Base-by-base conservation (phyloP, 1,140 invertebrate genomes). In the Daktulosphaira vitifoliae region DNA sequence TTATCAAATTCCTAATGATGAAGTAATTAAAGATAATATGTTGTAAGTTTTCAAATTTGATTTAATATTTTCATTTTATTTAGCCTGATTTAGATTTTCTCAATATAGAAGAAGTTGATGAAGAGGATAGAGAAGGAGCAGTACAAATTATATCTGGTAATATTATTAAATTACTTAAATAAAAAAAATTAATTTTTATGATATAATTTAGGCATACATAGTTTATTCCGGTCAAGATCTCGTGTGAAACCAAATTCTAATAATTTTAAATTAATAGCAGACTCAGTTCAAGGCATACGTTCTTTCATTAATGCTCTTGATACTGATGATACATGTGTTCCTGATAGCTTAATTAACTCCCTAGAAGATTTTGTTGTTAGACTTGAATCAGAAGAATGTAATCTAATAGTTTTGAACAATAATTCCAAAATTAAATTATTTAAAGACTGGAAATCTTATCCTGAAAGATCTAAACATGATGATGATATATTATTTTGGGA, bases 361-460 rank as follows among this genome's bases (percentile, higher is more conserved):
- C 20, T 56, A 18, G 54, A 66, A 7, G n/a, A 38, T 38, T 48
- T 59, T 6, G 39, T 66, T 26, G 9, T 11, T 3, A 49, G 62
- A 25, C 6, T 49, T 18, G 53, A 59, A 66, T 18, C 33, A 23
- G 29, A 66, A 16, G 42, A 59, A 51, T 54, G 18, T 26, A 59
- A 59, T 59, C 4, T 49, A 3, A 50, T 66, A 16, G 18, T 50
- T 5, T 54, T 39, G 1, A 62, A 49, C 6, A 66, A 66, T 42
- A 29, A 50, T 26, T 49, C 53, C 26, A 59, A 56, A 59, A 50
- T 66, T 25, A 66, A 66, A 66, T 50, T 66, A 42, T 66, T 37
- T 54, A 39, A 52, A 2, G 66, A 65, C n/a, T 67, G 59, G 59
- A 54, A 62, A 48, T 62, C 56, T 3, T 62, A 62, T 33, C 4